Evolutionary conservation across 2,888 invertebrate genomes (phyloP), one percentile per base, ranked within the genome.

Genomic region (Lordiphosa andalusiaca): DNA sequence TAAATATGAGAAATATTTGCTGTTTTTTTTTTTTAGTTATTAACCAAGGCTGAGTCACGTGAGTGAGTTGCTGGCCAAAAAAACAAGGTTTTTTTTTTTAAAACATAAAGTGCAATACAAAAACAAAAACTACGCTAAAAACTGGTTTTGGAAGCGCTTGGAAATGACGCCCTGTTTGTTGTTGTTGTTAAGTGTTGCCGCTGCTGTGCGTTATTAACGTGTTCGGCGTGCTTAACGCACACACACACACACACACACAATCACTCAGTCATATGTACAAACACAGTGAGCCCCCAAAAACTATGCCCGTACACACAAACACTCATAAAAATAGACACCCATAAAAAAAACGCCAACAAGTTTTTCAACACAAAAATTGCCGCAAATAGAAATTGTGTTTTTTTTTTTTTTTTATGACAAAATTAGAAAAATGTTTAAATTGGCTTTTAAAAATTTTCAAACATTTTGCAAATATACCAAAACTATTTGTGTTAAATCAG

Each of bases 71-170:
- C 23, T 13, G 21, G 21, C 33, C n/a, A 12, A 53, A 42, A 19
- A 35, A 36, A 36, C 23, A 38, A 40, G 6, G 25, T 36, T 47
- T 47, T 1, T 30, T 38, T 53, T 21, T 33, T 38, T 55, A 50
- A 50, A 51, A 56, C 39, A 42, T 39, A 53, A 55, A 58, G 55
- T 25, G 35, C 53, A 57, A 19, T 13, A 46, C 33, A 39, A 52
- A 48, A 35, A 16, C 23, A 42, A 40, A 61, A 30, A 35, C 19
- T 35, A 42, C 47, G 33, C 36, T 50, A 56, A 52, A 65, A 74
- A 76, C 77, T 41, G 74, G 73, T 71, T 71, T 42, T 10, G 42
- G 47, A 33, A 30, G 33, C 47, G 33, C 46, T 46, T 25, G n/a
- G 36, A 47, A 47, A 47, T 35, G 35, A 47, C 47, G 47, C 47